Percentiles rank a stretch among this genome's conserved stretches.
These are phyloP conservation scores for Notodonta ziczac DNA, from an alignment of 2,888 invertebrate genomes.

Conservation along the genomic window DNA sequence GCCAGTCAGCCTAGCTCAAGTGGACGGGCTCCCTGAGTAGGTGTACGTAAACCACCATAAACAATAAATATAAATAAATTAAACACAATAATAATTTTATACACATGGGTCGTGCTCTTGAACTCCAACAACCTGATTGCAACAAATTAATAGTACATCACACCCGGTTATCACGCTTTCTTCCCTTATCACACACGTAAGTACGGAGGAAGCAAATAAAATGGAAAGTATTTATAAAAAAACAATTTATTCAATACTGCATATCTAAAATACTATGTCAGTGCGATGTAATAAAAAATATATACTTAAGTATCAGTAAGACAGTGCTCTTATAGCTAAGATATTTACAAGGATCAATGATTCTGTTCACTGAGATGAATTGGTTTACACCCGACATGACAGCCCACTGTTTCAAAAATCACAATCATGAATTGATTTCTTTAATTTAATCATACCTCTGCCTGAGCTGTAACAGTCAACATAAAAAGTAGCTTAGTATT, in stretches of 20 bases:
- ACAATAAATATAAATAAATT: too few relatives aligned
- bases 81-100: neutral
- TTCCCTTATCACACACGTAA: slow-evolving; percentile 18
- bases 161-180: slow-evolving; percentile 34
- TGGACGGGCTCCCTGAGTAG: too few relatives aligned
- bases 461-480: too few relatives aligned
- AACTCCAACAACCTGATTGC: slow-evolving; percentile 29
- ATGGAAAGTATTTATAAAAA: slow-evolving; percentile 43
- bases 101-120: slow-evolving; percentile 32
- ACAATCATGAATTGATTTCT: too few relatives aligned
- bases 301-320: slow-evolving; percentile 41
- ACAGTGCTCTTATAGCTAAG: slow-evolving; percentile 49
- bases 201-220: slow-evolving; percentile 36
- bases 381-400: too few relatives aligned
- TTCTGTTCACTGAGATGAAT: slow-evolving; percentile 24
- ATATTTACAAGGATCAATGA: slow-evolving; percentile 34
- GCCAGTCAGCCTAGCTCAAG: too few relatives aligned
- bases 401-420: too few relatives aligned
- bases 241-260: slow-evolving; percentile 66
- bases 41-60: too few relatives aligned
- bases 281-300: slow-evolving; percentile 61
- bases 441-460: too few relatives aligned
- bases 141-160: slow-evolving; percentile 37
- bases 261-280: slow-evolving; percentile 59
- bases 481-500: too few relatives aligned